Evolutionary conservation across 53 echinoderm and acorn worm genomes (phyloP), one percentile per base, ranked within the genome.

Genomic region (Holothuria scabra): DNA sequence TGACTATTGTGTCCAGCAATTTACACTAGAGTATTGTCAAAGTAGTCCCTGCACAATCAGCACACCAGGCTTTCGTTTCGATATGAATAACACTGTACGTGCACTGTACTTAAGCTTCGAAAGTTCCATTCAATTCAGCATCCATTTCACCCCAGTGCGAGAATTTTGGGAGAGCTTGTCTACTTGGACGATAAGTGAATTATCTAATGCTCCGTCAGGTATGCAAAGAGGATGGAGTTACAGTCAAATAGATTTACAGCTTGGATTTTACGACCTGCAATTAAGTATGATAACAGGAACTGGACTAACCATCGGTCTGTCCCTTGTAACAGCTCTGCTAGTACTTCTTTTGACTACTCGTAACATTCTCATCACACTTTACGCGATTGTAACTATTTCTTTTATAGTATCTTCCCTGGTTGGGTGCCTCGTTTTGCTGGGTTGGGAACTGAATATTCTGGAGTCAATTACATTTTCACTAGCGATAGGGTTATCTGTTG

Each of bases 391-490:
- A n/a, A 84, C 90, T 8, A 88, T 94, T 25, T 70, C 86, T 5
- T 75, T 88, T 18, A 86, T 90, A 12, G 84, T 92, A 30, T 85
- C 90, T 30, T 89, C 92, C 13, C 88, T 90, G 0, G 86, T 96
- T 20, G 92, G 90, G 8, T 91, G 71, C 56, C 82, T 96, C 56
- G 92, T 93, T 4, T 86, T 90, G 11, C 70, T 96, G 4, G 97
- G 97, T 7, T 96, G 97, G 97, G 88, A 96, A 44, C 63, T 96
- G 41, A 93, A 94, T 35, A 81, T 96, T 21, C 57, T 96, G 13
- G 96, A 96, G 62, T 90, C 93, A 8, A 83, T 90, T 37, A 92
- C 88, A 7, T 88, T 96, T 49, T 88, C 93, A 16, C 83, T 96
- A n/a, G 88, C 92, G 1, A 90, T 96, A 13, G 97, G 97, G 5